Conservation (phyloP, 2,113 vertebrate species). For the Phoenicopterus ruber region DNA sequence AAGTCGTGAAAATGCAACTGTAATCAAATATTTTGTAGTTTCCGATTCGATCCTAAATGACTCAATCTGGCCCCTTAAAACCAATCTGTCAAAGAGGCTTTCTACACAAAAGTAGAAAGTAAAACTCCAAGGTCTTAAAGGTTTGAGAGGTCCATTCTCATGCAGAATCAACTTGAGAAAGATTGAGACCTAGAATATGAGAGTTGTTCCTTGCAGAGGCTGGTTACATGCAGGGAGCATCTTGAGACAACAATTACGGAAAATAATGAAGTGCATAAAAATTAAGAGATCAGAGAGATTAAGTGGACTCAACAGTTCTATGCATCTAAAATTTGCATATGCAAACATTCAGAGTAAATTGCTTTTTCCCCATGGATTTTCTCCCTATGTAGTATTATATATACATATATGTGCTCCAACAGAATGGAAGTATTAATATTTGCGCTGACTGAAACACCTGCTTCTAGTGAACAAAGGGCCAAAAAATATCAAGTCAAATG, state of each 20-base stretch:
- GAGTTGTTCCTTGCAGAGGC: constrained; percentile 66
- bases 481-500: neutral
- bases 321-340: constrained; percentile 32
- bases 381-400: neutral
- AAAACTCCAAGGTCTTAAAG: constrained; percentile 31
- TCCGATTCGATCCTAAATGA: neutral
- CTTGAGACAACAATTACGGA: constrained; percentile 35
- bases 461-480: neutral
- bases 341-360: constrained; percentile 52
- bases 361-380: constrained; percentile 65
- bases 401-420: neutral
- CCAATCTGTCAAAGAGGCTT: constrained; percentile 68
- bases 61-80: neutral
- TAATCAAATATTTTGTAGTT: neutral
- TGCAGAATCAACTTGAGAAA: constrained; percentile 43
- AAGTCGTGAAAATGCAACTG: neutral
- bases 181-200: constrained; percentile 62
- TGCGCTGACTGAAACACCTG: neutral
- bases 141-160: constrained; percentile 48
- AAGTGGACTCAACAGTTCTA: constrained; percentile 21
- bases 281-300: constrained; percentile 13
- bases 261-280: constrained; percentile 45
- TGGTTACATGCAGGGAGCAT: constrained; percentile 63
- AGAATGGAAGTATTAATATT: neutral
- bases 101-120: constrained; percentile 55